Evolutionary conservation across 2,888 invertebrate species (phyloP).

Genomic region (Agrypnus murinus): DNA sequence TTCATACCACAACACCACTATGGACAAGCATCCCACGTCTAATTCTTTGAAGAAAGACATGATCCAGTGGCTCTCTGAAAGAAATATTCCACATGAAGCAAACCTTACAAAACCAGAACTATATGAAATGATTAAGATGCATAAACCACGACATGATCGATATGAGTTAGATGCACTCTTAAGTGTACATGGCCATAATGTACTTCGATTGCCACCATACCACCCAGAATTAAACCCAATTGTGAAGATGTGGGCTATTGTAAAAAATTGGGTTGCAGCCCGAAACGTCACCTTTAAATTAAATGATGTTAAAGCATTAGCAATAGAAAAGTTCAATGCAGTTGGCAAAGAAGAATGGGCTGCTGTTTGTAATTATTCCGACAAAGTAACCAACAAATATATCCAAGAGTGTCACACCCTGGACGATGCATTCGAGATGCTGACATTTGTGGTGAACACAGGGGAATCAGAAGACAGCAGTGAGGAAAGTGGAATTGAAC

Average conservation of each 20-base stretch:
- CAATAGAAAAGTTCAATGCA: slow-evolving; percentile 40
- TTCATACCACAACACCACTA: slow-evolving; percentile 56
- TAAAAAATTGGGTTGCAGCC: slow-evolving; percentile 15
- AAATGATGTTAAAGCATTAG: neutral
- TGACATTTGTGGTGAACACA: neutral
- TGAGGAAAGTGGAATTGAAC: neutral
- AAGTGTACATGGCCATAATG: slow-evolving; percentile 7
- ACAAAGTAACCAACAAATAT: neutral
- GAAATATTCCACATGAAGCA: neutral
- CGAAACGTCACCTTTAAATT: slow-evolving; percentile 5
- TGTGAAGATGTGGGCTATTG: slow-evolving; percentile 14
- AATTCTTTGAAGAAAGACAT: neutral
- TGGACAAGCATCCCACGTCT: neutral
- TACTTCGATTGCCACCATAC: slow-evolving; percentile 9
- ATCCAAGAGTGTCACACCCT: neutral
- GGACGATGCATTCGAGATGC: neutral
- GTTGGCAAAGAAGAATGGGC: slow-evolving; percentile 5
- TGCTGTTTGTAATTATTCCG: slow-evolving; percentile 6
- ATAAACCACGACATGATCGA: slow-evolving; percentile 6
- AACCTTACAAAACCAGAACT: neutral
- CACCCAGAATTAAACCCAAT: slow-evolving; percentile 21
- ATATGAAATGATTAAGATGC: neutral
- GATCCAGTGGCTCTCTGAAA: neutral
- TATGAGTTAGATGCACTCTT: neutral
- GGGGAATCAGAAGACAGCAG: neutral